Evolutionary conservation across 64 coral and sea anemone species (phyloP).

Genomic region (Pachyseris speciosa): DNA sequence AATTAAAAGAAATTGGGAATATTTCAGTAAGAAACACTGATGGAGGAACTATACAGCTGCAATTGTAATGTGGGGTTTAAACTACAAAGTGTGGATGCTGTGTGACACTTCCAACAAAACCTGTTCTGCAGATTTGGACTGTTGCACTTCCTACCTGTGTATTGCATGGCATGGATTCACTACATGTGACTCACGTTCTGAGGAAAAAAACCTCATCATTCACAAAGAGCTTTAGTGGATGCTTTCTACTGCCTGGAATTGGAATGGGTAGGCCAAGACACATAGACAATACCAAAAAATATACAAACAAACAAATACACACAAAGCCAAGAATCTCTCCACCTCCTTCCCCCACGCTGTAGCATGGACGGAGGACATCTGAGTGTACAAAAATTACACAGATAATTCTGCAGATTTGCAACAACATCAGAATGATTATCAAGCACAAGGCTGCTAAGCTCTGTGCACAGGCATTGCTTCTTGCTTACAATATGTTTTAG

Average conservation of each 20-base stretch:
- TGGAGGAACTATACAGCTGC: too few species aligned
- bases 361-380: slow-evolving; percentile 49
- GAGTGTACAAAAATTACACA: slow-evolving; percentile 53
- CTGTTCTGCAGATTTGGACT: too few species aligned
- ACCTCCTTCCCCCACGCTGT: slow-evolving; percentile 47
- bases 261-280: background rate
- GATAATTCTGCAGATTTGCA: slow-evolving; percentile 61
- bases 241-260: background rate
- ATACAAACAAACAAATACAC: slow-evolving; percentile 17
- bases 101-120: too few species aligned
- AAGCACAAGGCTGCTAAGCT: slow-evolving; percentile 47
- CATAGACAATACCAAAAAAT: background rate
- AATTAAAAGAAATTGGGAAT: too few species aligned
- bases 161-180: too few species aligned
- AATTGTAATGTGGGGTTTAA: too few species aligned
- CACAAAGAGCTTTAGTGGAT: background rate
- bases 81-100: too few species aligned
- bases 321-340: slow-evolving; percentile 22
- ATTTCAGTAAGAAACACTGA: too few species aligned
- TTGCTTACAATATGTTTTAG: background rate
- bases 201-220: too few species aligned
- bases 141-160: too few species aligned
- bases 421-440: slow-evolving; percentile 51
- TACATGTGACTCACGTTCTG: too few species aligned
- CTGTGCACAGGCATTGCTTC: slow-evolving; percentile 56